Evolutionary conservation across 2,888 invertebrate species (phyloP).

Genomic region (Philhelius pedissequus): DNA sequence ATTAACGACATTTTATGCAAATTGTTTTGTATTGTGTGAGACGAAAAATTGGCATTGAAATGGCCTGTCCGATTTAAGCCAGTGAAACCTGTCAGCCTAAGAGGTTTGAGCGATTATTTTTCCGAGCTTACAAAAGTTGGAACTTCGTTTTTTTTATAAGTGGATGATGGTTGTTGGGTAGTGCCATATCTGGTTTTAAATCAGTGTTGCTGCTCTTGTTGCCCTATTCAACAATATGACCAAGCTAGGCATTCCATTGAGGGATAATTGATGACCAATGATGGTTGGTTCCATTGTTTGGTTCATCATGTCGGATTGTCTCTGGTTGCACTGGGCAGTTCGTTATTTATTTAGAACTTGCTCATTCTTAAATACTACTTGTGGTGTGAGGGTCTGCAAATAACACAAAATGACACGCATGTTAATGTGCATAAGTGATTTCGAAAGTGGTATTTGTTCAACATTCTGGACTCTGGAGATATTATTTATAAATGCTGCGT

Average conservation of each 20-base stretch:
- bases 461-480: neutral
- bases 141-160: neutral
- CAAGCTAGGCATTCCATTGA: slow-evolving; percentile 36
- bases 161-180: neutral
- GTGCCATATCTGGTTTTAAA: slow-evolving; percentile 31
- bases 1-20: slow-evolving; percentile 65
- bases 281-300: slow-evolving; percentile 39
- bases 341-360: slow-evolving; percentile 7
- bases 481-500: neutral
- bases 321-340: slow-evolving; percentile 27
- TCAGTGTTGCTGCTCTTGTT: slow-evolving; percentile 26
- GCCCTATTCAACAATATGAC: slow-evolving; percentile 13
- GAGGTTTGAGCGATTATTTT: slow-evolving; percentile 22
- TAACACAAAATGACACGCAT: neutral
- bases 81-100: slow-evolving; percentile 19
- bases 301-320: slow-evolving; percentile 51
- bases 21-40: slow-evolving; percentile 53
- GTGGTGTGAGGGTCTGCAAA: neutral
- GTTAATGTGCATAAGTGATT: neutral
- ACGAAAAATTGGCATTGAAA: slow-evolving; percentile 60
- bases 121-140: neutral
- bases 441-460: neutral
- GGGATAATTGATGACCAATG: slow-evolving; percentile 46
- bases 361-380: neutral
- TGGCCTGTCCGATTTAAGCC: slow-evolving; percentile 39